phyloP scores from a whole-genome alignment of 2,797 vertebrate genomes.

The Cichlasoma orientale region DNA sequence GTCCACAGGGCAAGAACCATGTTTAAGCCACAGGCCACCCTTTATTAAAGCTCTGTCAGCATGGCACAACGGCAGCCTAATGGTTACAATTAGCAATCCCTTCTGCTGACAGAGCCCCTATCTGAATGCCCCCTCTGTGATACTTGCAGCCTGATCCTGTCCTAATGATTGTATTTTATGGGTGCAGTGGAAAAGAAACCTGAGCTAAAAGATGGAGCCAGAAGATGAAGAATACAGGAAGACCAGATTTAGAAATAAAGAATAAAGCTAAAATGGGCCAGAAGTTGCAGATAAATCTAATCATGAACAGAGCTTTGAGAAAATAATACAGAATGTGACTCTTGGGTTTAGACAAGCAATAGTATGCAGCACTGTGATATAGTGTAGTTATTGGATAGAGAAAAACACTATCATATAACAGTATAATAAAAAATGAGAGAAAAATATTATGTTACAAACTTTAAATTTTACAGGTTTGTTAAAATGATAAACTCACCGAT shows the following conservation, averaged over 20 bases:
- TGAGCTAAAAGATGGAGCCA: conserved; percentile 11
- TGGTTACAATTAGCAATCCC: conserved; percentile 79
- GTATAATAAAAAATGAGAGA: conserved; percentile 2
- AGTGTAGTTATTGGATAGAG: not conserved
- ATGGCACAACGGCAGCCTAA: conserved; percentile 67
- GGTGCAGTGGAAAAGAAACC: conserved; percentile 38
- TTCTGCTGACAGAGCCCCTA: conserved; percentile 67
- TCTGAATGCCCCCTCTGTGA: conserved; percentile 53
- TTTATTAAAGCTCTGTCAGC: conserved; percentile 63
- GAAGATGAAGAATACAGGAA: conserved; percentile 29
- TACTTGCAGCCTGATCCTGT: conserved; percentile 38
- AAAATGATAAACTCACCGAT: conserved; percentile 1
- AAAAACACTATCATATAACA: not conserved
- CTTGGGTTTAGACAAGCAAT: conserved; percentile 11
- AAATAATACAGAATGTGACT: conserved; percentile 3
- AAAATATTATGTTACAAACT: not conserved
- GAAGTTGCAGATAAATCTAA: conserved; percentile 11
- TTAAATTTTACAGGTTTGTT: conserved; percentile 9
- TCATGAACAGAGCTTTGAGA: conserved; percentile 1
- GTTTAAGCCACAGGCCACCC: conserved; percentile 65
- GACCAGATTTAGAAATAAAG: not conserved
- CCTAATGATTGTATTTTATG: conserved; percentile 77
- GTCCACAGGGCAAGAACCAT: conserved; percentile 58
- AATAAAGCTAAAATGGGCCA: not conserved
- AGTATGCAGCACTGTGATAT: not conserved